Evolutionary conservation across 2,113 vertebrate genomes (phyloP), one percentile per base, ranked within the genome.

Genomic region (Thalassarche chlororhynchos): DNA sequence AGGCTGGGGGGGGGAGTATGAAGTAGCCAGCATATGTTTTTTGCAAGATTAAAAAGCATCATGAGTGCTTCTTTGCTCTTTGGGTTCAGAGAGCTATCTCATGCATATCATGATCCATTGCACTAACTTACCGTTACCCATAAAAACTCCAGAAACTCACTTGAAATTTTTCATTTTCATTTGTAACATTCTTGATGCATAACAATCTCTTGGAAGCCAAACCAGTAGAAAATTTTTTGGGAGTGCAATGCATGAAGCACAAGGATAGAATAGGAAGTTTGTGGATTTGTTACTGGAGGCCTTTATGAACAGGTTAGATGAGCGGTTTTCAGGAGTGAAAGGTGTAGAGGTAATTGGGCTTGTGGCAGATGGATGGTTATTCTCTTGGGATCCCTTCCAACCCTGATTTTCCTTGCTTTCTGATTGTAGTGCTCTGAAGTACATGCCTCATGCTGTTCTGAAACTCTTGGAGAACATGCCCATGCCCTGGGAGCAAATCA

Each of bases 391-490:
- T 14, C 26, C 8, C 1, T 40, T 66, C 38, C 26, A 71, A 5
- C 6, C 10, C 3, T 72, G 52, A 5, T 69, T 83, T 65, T 12
- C 68, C 31, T 34, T 49, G 38, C 0, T 70, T 54, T 93, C 14
- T 75, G 44, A 52, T n/a, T 82, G 21, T 81, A 99, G 99, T 12
- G 99, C 99, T 54, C 98, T 99, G 57, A 99, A 99, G 97, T 99
- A 99, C 97, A 99, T 99, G 99, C 99, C 99, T 5, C 99, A 99
- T 7, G 99, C 99, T 3, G 99, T 99, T 65, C 98, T 99, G 89
- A 99, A 99, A 97, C 99, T 99, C 38, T 96, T 99, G 96, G 99
- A 99, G 98, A 99, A 99, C 98, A 99, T 99, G 99, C 99, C 99
- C 2, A 99, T 99, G 99, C 99, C 99, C 28, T 99, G 99, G 99